These are phyloP conservation scores for Dastarcus helophoroides DNA, from an alignment of 2,888 invertebrate genomes.

Conservation along the genomic window DNA sequence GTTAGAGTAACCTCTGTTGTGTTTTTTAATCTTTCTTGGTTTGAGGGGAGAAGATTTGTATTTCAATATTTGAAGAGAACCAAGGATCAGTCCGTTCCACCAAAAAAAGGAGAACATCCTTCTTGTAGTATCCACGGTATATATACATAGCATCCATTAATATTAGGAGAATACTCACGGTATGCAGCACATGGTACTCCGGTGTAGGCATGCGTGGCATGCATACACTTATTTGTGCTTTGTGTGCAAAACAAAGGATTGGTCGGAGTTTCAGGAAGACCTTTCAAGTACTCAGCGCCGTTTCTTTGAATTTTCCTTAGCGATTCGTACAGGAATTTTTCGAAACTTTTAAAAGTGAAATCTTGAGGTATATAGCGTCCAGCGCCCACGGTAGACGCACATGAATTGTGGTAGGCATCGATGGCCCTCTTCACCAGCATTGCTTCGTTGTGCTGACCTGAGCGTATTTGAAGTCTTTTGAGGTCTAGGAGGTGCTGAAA, in stretches of 20 bases:
- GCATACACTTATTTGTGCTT: slow-evolving; percentile 80
- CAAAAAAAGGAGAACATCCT: no score
- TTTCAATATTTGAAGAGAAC: no score
- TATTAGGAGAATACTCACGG: slow-evolving; percentile 68
- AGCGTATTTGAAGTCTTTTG: slow-evolving; percentile 83
- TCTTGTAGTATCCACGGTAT: no score
- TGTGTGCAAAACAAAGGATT: slow-evolving; percentile 75
- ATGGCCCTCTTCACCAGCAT: slow-evolving; percentile 79
- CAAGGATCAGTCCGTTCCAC: no score
- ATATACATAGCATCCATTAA: no score
- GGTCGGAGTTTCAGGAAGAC: slow-evolving; percentile 29
- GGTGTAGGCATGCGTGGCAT: slow-evolving; percentile 85
- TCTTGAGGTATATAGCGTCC: slow-evolving; percentile 55
- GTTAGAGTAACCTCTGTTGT: no score
- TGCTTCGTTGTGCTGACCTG: slow-evolving; percentile 78
- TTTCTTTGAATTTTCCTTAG: slow-evolving; percentile 65
- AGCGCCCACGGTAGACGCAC: slow-evolving; percentile 51
- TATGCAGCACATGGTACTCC: slow-evolving; percentile 80
- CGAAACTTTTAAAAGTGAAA: slow-evolving; percentile 66
- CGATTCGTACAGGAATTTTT: slow-evolving; percentile 80
- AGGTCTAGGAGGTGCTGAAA: slow-evolving; percentile 88
- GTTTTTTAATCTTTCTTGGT: no score
- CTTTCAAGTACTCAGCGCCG: slow-evolving; percentile 49
- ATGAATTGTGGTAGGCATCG: slow-evolving; percentile 70
- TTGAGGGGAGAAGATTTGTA: no score